A percentile compares a stretch with the other conserved stretches of the same genome.
These are phyloP conservation scores for Leptinotarsa peninsularis DNA, from an alignment of 2,888 invertebrate genomes.

Conservation along the genomic window DNA sequence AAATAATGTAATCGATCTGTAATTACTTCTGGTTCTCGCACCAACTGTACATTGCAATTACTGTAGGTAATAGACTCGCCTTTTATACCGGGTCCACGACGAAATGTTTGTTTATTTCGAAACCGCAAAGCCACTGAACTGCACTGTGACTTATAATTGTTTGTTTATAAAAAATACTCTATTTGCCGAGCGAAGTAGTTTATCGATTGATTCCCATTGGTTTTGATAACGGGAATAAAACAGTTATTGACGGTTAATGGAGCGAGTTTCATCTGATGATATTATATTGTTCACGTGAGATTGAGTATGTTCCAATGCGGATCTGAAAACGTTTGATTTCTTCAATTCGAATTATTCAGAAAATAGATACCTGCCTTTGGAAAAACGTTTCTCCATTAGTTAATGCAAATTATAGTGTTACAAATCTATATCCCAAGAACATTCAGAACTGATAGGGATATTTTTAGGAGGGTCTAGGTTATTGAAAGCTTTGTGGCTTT, in stretches of 20 bases:
- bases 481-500: no score
- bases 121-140: constrained; percentile 22
- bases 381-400: no score
- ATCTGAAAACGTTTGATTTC: not conserved
- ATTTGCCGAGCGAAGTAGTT: constrained; percentile 18
- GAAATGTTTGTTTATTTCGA: constrained; percentile 23
- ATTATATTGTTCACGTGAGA: constrained; percentile 3
- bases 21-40: constrained; percentile 9
- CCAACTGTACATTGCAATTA: constrained; percentile 27
- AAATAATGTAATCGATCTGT: constrained; percentile 8
- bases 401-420: no score
- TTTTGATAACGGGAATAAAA: constrained; percentile 20
- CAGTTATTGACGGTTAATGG: constrained; percentile 15
- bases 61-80: constrained; percentile 17
- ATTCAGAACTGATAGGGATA: no score
- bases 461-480: no score
- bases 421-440: no score
- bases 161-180: not conserved
- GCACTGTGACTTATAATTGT: constrained; percentile 15
- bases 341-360: constrained; percentile 4
- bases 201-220: constrained; percentile 23
- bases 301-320: not conserved
- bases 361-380: no score
- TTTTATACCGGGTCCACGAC: constrained; percentile 10
- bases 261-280: not conserved